Conservation (phyloP, 2,797 vertebrate species). For the Caiman crocodilus region DNA sequence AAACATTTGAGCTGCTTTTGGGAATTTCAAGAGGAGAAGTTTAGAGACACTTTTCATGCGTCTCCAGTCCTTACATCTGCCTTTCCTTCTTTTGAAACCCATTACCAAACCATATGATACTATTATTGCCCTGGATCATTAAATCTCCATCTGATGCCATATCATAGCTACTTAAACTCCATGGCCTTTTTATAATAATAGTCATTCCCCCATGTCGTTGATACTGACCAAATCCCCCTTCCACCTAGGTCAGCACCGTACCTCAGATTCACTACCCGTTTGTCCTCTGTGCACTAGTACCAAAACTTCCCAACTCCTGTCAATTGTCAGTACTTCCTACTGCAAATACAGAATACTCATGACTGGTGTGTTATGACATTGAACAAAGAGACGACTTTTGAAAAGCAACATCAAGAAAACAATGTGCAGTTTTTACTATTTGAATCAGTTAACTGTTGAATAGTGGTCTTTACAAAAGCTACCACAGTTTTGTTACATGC, state of each 20-base stretch:
- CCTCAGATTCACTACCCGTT: neutral
- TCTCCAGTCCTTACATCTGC: neutral
- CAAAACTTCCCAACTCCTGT: neutral
- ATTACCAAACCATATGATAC: neutral
- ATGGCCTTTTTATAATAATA: neutral
- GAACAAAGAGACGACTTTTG: neutral
- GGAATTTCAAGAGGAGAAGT: neutral
- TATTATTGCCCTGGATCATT: neutral
- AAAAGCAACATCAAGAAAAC: constrained; percentile 1
- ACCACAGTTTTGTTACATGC: neutral
- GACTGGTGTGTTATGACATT: neutral
- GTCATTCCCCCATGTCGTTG: neutral
- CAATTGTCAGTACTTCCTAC: neutral
- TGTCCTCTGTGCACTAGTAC: neutral
- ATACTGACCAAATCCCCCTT: neutral
- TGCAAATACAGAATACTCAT: neutral
- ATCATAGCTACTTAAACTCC: neutral
- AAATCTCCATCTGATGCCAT: neutral
- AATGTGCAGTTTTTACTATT: neutral
- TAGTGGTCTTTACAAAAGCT: neutral
- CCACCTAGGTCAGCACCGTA: neutral
- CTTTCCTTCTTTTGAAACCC: neutral
- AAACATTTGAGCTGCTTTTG: neutral
- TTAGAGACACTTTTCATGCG: neutral
- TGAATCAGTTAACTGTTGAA: neutral